These are phyloP conservation scores for Macrophya alboannulata DNA, from an alignment of 2,888 invertebrate species.

Conservation along the genomic window DNA sequence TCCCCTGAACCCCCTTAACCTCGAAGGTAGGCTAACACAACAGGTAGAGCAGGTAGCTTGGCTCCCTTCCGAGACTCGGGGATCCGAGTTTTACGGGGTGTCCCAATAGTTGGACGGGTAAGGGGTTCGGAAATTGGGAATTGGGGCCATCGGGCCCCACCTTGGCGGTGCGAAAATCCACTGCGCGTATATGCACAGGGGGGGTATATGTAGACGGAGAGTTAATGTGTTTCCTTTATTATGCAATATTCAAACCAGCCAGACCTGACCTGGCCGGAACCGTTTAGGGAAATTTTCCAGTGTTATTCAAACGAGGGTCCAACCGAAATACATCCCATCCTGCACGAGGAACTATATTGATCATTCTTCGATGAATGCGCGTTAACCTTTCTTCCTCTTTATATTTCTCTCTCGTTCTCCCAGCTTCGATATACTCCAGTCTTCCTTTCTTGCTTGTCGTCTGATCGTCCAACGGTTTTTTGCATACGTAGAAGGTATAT, in stretches of 20 bases:
- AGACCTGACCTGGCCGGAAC: constrained; percentile 74
- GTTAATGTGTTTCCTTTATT: constrained; percentile 75
- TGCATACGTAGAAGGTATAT: constrained; percentile 27
- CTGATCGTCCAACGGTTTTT: constrained; percentile 53
- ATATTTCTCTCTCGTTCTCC: background rate
- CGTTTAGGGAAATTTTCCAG: constrained; percentile 79
- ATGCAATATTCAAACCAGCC: constrained; percentile 73
- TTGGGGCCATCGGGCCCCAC: constrained; percentile 47
- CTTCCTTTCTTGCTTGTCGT: constrained; percentile 21
- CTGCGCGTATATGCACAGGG: constrained; percentile 3
- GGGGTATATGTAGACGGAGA: constrained; percentile 48
- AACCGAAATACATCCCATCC: constrained; percentile 68
- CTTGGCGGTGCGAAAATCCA: constrained; percentile 10
- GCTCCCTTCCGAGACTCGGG: constrained; percentile 53
- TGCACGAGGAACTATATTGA: constrained; percentile 73
- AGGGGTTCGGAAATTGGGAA: constrained; percentile 54
- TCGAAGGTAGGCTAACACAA: constrained; percentile 61
- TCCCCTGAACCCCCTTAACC: constrained; percentile 19
- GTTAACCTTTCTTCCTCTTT: constrained; percentile 45
- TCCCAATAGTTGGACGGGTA: constrained; percentile 29
- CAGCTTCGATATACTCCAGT: constrained; percentile 13
- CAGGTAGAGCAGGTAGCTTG: constrained; percentile 78
- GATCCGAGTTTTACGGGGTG: constrained; percentile 33
- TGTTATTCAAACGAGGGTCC: constrained; percentile 79
- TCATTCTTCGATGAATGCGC: constrained; percentile 76